Evolutionary conservation across 2,888 invertebrate genomes (phyloP).

Genomic region (Panzeria rudis): DNA sequence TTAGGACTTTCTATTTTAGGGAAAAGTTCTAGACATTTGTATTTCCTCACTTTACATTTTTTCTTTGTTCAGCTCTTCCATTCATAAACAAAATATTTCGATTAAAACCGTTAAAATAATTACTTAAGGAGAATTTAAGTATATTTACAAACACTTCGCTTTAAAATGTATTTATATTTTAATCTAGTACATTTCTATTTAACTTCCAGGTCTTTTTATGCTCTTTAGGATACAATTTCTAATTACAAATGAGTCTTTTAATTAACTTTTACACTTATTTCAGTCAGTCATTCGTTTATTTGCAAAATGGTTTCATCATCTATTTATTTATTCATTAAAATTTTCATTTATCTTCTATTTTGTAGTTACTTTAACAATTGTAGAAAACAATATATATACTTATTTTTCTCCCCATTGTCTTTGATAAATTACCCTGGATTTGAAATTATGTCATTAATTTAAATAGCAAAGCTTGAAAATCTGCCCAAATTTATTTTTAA

Average conservation of each 20-base stretch:
- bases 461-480: constrained; percentile 20
- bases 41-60: too few species aligned
- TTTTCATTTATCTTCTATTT: constrained; percentile 1
- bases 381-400: background rate
- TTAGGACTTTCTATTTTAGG: too few species aligned
- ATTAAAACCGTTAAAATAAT: too few species aligned
- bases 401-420: constrained; percentile 7
- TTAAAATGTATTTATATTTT: background rate
- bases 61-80: too few species aligned
- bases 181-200: background rate
- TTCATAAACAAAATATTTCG: too few species aligned
- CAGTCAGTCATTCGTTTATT: background rate
- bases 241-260: constrained; percentile 31
- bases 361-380: constrained; percentile 1
- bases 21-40: too few species aligned
- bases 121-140: background rate
- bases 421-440: constrained; percentile 64
- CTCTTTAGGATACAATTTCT: background rate
- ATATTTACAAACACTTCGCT: background rate
- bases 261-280: constrained; percentile 23
- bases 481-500: constrained; percentile 20
- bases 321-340: constrained; percentile 19
- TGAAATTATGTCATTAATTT: constrained; percentile 50
- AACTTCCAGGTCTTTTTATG: background rate
- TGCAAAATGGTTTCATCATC: background rate